Base-by-base conservation (phyloP, 2,888 invertebrate species). In the Leptodirus hochenwartii region DNA sequence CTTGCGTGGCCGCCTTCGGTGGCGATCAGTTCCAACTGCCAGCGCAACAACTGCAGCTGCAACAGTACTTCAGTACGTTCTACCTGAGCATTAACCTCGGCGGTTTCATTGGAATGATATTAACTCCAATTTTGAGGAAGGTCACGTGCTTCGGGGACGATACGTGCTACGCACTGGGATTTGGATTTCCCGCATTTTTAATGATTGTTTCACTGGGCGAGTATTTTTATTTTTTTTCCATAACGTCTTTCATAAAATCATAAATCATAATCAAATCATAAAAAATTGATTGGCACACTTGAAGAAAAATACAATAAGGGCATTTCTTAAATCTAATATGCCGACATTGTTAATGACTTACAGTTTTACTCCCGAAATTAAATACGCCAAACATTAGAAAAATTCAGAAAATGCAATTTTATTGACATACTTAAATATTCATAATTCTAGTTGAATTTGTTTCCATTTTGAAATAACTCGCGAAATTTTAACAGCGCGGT, bases 1-100 rank as follows among this genome's bases (percentile, higher is more conserved):
- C 85, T 0, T 85, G 82, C 46, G 81, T 87, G 1, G 71, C 80
- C 5, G 78, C 84, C 0, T 85, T 87, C 48, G 85, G 84, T 3
- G 85, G 81, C 3, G 85, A 85, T 48, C 84, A 81, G 59, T 80
- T 81, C 45, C 59, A 60, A 8, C 51, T 74, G n/a, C 73, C 72
- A 0, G 62, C 65, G 31, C 72, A 81, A 52, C 67, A 69, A 39
- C 60, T 63, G 34, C 62, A 69, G 29, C 57, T 80, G 11, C 66
- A 69, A 41, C 61, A 66, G 25, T 85, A 79, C 51, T 85, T 85
- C 54, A 80, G 81, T 1, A 62, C 77, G 2, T 85, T 84, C 56
- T 85, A 85, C 50, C 79, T 82, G 50, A 66, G 73, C 15, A 82
- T 82, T 42, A 85, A 85, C 50, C 48, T 69, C 5, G 70, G 70